Evolutionary conservation across 92 coral and sea anemone genomes (phyloP).

Genomic region (Palythoa caribaeorum): DNA sequence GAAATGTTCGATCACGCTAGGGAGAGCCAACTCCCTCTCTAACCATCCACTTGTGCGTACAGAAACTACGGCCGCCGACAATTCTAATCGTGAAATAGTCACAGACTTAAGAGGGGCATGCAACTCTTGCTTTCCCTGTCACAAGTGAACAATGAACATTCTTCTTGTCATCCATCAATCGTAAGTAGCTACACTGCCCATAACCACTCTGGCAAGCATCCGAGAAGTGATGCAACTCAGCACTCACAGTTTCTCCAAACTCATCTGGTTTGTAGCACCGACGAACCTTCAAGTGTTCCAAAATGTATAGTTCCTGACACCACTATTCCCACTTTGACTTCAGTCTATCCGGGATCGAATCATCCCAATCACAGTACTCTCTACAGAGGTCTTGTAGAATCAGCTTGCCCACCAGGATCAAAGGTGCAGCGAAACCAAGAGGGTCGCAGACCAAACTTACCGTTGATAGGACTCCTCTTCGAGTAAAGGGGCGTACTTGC

Average conservation of each 20-base stretch:
- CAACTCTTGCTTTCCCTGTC: conserved; percentile 69
- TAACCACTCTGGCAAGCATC: conserved; percentile 66
- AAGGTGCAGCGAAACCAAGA: conserved; percentile 59
- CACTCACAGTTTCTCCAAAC: conserved; percentile 45
- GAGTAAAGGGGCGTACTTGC: conserved; percentile 56
- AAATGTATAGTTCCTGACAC: conserved; percentile 41
- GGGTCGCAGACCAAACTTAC: conserved; percentile 62
- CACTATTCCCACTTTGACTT: conserved; percentile 58
- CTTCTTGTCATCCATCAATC: conserved; percentile 55
- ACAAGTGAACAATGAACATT: conserved; percentile 63
- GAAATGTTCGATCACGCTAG: conserved; percentile 54
- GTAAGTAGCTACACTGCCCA: conserved; percentile 70
- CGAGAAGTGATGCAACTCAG: conserved; percentile 70
- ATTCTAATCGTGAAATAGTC: conserved; percentile 65
- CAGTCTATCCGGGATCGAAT: conserved; percentile 48
- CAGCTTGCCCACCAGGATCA: conserved; percentile 66
- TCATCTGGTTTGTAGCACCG: conserved; percentile 70
- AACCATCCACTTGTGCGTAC: conserved; percentile 62
- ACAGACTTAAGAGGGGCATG: conserved; percentile 66
- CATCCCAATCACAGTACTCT: conserved; percentile 54
- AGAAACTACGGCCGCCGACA: conserved; percentile 73
- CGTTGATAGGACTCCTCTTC: conserved; percentile 65
- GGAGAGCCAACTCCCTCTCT: conserved; percentile 55
- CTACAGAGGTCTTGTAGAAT: conserved; percentile 65
- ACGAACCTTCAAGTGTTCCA: conserved; percentile 34